Evolutionary conservation across 2,888 invertebrate species (phyloP).

Genomic region (Lasioglossum oenotherae): DNA sequence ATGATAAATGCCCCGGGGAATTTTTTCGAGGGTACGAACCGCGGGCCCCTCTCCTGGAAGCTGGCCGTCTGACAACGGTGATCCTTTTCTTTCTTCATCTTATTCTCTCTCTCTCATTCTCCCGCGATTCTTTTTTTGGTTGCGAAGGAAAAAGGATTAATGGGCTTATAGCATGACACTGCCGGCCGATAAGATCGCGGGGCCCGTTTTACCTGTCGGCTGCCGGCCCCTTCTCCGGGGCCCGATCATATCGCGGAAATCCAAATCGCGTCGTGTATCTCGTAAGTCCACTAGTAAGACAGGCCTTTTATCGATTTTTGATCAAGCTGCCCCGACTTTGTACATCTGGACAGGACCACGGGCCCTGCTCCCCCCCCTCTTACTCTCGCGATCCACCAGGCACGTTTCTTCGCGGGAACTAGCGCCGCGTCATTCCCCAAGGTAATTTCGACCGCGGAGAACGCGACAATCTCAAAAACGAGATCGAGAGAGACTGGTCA

Average conservation of each 20-base stretch:
- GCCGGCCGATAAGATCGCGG: constrained; percentile 75
- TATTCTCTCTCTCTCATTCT: background rate
- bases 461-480: constrained; percentile 2
- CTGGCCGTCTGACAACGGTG: constrained; percentile 35
- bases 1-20: constrained; percentile 51
- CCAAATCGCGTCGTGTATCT: constrained; percentile 71
- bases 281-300: constrained; percentile 55
- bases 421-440: background rate
- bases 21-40: constrained; percentile 27
- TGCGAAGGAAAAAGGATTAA: constrained; percentile 74
- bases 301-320: constrained; percentile 66
- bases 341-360: background rate
- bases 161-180: constrained; percentile 75
- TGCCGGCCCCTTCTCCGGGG: constrained; percentile 46
- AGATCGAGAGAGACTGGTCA: background rate
- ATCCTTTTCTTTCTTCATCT: constrained; percentile 20
- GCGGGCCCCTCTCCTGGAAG: constrained; percentile 23
- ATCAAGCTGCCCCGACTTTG: constrained; percentile 35
- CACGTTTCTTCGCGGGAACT: background rate
- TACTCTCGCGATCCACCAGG: background rate
- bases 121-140: constrained; percentile 46
- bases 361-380: background rate
- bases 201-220: constrained; percentile 70
- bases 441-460: background rate
- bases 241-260: constrained; percentile 77